Evolutionary conservation across 2,888 invertebrate species (phyloP).

Genomic region (Pachliopta kotzebuea): DNA sequence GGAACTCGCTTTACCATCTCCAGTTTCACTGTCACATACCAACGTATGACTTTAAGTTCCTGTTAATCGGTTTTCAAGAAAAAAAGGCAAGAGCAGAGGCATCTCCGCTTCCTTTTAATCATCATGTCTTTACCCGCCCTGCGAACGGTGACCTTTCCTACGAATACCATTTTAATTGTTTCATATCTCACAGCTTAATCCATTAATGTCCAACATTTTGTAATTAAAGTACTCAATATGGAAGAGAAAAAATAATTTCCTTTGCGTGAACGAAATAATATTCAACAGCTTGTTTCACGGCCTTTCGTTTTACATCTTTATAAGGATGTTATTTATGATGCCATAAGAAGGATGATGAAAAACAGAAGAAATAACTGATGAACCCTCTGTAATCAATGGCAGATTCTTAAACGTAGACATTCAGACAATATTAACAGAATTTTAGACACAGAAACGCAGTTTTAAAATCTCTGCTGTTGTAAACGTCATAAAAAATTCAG

Average conservation of each 20-base stretch:
- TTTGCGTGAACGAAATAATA: slow-evolving; percentile 14
- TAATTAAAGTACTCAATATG: slow-evolving; percentile 27
- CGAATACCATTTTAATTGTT: slow-evolving; percentile 23
- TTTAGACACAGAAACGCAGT: too few species aligned
- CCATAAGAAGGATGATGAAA: slow-evolving; percentile 4
- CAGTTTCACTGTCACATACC: too few species aligned
- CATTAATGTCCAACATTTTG: slow-evolving; percentile 24
- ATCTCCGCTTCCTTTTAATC: slow-evolving; percentile 5
- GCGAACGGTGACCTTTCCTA: slow-evolving; percentile 23
- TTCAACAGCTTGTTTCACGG: slow-evolving; percentile 14
- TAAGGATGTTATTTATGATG: slow-evolving; percentile 22
- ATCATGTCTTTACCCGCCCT: slow-evolving; percentile 6
- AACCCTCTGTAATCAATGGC: too few species aligned
- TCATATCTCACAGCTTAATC: slow-evolving; percentile 26
- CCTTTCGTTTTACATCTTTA: slow-evolving; percentile 13
- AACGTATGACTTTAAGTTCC: too few species aligned
- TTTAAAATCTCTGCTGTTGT: too few species aligned
- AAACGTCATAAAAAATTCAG: too few species aligned
- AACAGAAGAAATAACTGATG: not conserved
- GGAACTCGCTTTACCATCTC: too few species aligned
- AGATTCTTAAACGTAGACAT: too few species aligned
- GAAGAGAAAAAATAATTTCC: slow-evolving; percentile 6
- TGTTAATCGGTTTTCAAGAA: too few species aligned
- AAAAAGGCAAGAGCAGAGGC: too few species aligned
- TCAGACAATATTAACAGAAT: too few species aligned